Base-by-base conservation (phyloP, 1,140 invertebrate genomes). In the Hypsibius dujardini region DNA sequence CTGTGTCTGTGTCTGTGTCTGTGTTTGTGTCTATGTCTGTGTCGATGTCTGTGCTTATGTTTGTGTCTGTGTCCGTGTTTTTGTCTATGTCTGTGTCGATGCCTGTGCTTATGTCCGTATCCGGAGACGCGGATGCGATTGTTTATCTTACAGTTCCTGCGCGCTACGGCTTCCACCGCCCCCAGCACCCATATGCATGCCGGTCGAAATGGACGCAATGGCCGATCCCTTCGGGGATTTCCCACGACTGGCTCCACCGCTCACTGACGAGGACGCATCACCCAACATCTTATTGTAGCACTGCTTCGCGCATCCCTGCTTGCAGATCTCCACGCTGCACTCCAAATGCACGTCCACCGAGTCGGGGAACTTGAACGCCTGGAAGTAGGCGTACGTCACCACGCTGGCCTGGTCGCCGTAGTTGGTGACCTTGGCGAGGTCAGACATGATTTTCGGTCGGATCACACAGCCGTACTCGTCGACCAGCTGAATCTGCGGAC, bases 351-450 rank as follows among this genome's bases (percentile, higher is more conserved):
- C 80, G 75, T 92, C 88, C 87, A 87, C 70, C 85, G 79, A 74
- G 87, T 87, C 2, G 85, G 87, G 89, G 76, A 90, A 92, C 75
- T 92, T 90, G 78, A 92, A 67, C 7, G 62, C 62, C 42, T 67
- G 87, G 7, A 88, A 93, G 77, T 93, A 90, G 0, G 91, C 90
- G 75, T 92, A 94, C 0, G 90, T 92, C 1, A 93, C 80, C 1
- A 93, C 90, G 1, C 89, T 91, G 2, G 92, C 92, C 71, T 88
- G 90, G 0, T 90, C 87, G 3, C 91, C 92, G 72, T 94, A 95
- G 77, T 94, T 94, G 79, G 94, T 94, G 73, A 95, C 93, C 76
- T 95, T 94, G 0, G 90, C 92, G 77, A 95, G 94, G 72, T 87
- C 83, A 0, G 90, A 93, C 89, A 95, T 94, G 1, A 94, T 81